A percentile compares a stretch with the other conserved stretches of the same genome.
Evolutionary conservation across 2,888 invertebrate genomes (phyloP).

Genomic region (Cryptocephalus moraei): DNA sequence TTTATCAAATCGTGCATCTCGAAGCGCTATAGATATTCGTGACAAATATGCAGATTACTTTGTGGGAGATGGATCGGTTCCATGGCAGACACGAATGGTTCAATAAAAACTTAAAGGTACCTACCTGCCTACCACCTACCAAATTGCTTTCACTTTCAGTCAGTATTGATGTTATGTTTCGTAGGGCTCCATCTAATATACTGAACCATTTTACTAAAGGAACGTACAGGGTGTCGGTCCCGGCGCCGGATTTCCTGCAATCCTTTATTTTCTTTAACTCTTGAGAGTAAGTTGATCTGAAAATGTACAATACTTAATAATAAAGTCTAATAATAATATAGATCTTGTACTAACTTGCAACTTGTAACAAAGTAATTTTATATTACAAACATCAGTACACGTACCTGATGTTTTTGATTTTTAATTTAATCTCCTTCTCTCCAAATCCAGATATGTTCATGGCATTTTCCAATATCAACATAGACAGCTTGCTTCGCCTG

Average conservation of each 20-base stretch:
- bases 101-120: not conserved
- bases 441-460: slow-evolving; percentile 1
- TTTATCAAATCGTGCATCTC: slow-evolving; percentile 1
- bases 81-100: too few relatives aligned
- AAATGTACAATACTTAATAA: not conserved
- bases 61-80: slow-evolving; percentile 1
- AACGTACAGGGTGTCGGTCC: not conserved
- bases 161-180: slow-evolving; percentile 1
- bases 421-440: not conserved
- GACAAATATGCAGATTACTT: slow-evolving; percentile 1
- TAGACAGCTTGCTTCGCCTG: not conserved
- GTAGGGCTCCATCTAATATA: slow-evolving; percentile 1
- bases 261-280: slow-evolving; percentile 2
- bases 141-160: slow-evolving; percentile 1
- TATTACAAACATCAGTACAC: slow-evolving; percentile 1
- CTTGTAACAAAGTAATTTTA: not conserved
- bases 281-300: not conserved
- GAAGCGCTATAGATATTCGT: not conserved
- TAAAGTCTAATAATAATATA: not conserved
- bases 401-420: slow-evolving; percentile 1
- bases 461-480: not conserved
- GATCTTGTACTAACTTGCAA: not conserved
- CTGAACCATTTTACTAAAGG: slow-evolving; percentile 1
- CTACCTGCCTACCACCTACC: not conserved
- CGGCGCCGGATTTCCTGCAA: not conserved